Conservation (phyloP, 2,888 invertebrate species). For the Synanthedon myopaeformis region DNA sequence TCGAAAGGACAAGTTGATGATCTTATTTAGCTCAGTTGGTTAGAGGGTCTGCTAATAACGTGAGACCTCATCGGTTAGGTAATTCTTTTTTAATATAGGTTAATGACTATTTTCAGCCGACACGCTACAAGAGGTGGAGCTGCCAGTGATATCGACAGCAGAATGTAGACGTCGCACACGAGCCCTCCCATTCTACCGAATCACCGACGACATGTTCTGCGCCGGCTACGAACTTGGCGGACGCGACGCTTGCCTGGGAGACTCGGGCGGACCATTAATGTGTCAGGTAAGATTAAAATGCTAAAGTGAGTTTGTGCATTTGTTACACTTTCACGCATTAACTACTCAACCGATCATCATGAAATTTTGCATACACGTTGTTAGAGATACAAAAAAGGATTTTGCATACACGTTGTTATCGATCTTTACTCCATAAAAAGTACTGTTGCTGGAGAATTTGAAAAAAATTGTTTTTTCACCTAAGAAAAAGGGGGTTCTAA, state of each 20-base stretch:
- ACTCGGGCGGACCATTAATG: conserved; percentile 84
- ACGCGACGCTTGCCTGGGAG: conserved; percentile 83
- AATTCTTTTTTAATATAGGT: not conserved
- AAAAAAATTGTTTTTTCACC: too few species aligned
- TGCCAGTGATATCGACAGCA: conserved; percentile 81
- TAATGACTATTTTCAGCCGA: conserved; percentile 68
- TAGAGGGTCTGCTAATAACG: conserved; percentile 10
- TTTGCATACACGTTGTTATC: too few species aligned
- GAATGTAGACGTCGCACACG: conserved; percentile 81
- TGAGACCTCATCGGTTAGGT: conserved; percentile 13
- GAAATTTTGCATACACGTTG: too few species aligned
- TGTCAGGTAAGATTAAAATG: conserved; percentile 70
- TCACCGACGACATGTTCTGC: conserved; percentile 86
- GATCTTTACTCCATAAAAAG: too few species aligned
- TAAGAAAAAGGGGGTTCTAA: too few species aligned
- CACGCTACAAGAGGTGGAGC: conserved; percentile 83
- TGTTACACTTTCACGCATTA: not conserved
- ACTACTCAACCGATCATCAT: not conserved
- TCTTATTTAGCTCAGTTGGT: conserved; percentile 9
- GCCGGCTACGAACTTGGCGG: conserved; percentile 85
- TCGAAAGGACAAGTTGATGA: too few species aligned
- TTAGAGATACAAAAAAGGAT: too few species aligned
- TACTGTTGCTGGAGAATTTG: too few species aligned
- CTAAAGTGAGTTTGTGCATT: not conserved
- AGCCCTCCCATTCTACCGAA: conserved; percentile 79